These are phyloP conservation scores for Protodeltote pygarga DNA, from an alignment of 2,888 invertebrate genomes.

Conservation along the genomic window DNA sequence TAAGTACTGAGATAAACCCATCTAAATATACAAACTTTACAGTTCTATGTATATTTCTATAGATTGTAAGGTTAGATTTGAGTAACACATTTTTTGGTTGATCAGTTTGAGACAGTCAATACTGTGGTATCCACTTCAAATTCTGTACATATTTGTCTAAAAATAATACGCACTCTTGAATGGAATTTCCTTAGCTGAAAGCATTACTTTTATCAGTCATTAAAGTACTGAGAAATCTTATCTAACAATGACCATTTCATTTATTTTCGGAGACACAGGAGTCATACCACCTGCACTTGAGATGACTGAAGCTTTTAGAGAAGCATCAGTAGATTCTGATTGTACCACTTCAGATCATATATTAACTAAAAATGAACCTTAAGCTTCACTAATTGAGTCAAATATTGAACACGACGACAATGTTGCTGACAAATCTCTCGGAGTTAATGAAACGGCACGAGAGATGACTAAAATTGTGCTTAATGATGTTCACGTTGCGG, in stretches of 20 bases:
- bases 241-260: slow-evolving; percentile 81
- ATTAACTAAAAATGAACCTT: slow-evolving; percentile 52
- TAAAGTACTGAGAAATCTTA: slow-evolving; percentile 68
- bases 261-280: slow-evolving; percentile 84
- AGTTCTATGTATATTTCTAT: too few species aligned
- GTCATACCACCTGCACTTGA: slow-evolving; percentile 85
- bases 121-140: slow-evolving; percentile 23
- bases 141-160: slow-evolving; percentile 19
- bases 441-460: slow-evolving; percentile 58
- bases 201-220: slow-evolving; percentile 53
- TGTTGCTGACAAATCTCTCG: slow-evolving; percentile 72
- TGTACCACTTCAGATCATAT: slow-evolving; percentile 69
- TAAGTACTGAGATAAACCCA: too few species aligned
- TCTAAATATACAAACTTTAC: too few species aligned
- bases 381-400: slow-evolving; percentile 4
- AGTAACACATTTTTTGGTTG: background rate
- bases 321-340: slow-evolving; percentile 74
- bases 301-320: slow-evolving; percentile 79
- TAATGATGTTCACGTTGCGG: slow-evolving; percentile 44
- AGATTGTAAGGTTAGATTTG: too few species aligned
- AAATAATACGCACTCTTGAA: slow-evolving; percentile 43
- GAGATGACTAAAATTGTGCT: slow-evolving; percentile 49
- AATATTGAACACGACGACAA: slow-evolving; percentile 32
- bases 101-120: background rate
- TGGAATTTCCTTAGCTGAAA: slow-evolving; percentile 53